Conservation (phyloP, 1,140 invertebrate species). For the Antheraea pernyi region DNA sequence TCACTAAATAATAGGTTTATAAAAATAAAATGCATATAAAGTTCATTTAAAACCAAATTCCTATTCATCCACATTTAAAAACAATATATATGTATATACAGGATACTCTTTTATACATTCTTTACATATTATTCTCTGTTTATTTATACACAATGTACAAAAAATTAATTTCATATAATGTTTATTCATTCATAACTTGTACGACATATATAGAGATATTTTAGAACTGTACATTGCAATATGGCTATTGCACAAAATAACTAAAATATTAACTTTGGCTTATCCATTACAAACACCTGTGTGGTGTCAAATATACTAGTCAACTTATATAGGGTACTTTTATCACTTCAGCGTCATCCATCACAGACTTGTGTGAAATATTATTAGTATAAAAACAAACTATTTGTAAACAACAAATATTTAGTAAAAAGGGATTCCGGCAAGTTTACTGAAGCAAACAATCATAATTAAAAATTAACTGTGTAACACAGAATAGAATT, state of each 20-base stretch:
- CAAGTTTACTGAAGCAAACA: slow-evolving; percentile 7
- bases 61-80: slow-evolving; percentile 21
- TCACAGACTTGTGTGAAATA: slow-evolving; percentile 42
- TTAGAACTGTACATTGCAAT: slow-evolving; percentile 75
- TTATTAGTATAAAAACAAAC: slow-evolving; percentile 8
- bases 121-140: slow-evolving; percentile 51
- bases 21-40: neutral
- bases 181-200: slow-evolving; percentile 38
- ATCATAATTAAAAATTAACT: neutral
- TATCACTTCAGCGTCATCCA: slow-evolving; percentile 41
- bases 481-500: neutral
- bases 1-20: neutral
- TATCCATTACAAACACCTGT: slow-evolving; percentile 63
- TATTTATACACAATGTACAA: slow-evolving; percentile 70
- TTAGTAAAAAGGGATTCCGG: neutral
- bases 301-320: slow-evolving; percentile 47
- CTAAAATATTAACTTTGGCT: slow-evolving; percentile 77
- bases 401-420: slow-evolving; percentile 11
- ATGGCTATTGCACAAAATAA: slow-evolving; percentile 70
- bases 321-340: slow-evolving; percentile 39
- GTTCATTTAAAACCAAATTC: slow-evolving; percentile 2
- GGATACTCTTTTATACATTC: slow-evolving; percentile 45
- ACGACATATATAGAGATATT: slow-evolving; percentile 33
- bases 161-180: slow-evolving; percentile 41
- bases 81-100: slow-evolving; percentile 31